Evolutionary conservation across 2,888 invertebrate species (phyloP).

Genomic region (Metacarcinus magister): DNA sequence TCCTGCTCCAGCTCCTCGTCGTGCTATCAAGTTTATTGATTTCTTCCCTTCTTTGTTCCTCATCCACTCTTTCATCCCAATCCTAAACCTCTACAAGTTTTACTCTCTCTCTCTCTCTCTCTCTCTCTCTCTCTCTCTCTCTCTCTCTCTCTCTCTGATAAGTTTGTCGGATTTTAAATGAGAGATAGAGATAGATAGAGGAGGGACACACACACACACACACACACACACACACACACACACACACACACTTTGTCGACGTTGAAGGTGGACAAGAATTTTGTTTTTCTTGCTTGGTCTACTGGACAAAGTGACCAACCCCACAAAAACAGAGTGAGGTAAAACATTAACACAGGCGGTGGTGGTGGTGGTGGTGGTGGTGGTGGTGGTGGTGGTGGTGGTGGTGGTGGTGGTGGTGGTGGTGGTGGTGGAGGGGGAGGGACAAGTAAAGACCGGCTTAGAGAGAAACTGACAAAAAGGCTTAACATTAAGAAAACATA

Average conservation of each 20-base stretch:
- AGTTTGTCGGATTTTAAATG: too few species aligned
- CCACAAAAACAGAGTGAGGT: too few species aligned
- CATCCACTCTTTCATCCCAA: neutral
- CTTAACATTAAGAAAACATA: too few species aligned
- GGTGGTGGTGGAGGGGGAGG: neutral
- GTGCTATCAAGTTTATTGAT: neutral
- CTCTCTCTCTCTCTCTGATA: too few species aligned
- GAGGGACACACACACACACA: too few species aligned
- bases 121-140: slow-evolving; percentile 29
- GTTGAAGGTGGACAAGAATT: neutral
- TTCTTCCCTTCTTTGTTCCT: neutral
- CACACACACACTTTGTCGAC: neutral
- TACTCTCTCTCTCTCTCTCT: slow-evolving; percentile 29
- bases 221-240: neutral
- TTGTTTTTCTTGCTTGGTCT: too few species aligned
- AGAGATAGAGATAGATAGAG: too few species aligned
- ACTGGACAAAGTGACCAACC: too few species aligned
- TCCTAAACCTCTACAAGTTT: neutral
- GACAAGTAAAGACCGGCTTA: neutral
- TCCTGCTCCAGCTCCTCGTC: slow-evolving; percentile 39
- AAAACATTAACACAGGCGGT: too few species aligned
- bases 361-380: too few species aligned
- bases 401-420: neutral
- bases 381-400: neutral
- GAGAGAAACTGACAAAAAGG: neutral